These are phyloP conservation scores for Clunio marinus DNA, from an alignment of 2,888 invertebrate genomes.

Conservation along the genomic window DNA sequence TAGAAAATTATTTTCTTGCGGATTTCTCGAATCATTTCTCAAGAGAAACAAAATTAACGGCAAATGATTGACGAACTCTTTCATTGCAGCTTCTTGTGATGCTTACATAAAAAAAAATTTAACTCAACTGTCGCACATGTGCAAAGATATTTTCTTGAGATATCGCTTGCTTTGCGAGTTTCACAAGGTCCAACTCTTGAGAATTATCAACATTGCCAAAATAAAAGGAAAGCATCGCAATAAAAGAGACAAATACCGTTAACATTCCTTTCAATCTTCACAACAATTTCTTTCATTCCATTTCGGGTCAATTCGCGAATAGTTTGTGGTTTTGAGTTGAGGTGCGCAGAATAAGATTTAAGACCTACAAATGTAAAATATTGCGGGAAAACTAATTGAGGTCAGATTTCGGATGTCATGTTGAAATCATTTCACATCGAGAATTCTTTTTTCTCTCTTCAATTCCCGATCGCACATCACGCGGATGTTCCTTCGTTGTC, in stretches of 20 bases:
- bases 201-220: not conserved
- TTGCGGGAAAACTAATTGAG: slow-evolving; percentile 38
- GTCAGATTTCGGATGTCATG: slow-evolving; percentile 30
- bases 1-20: too few relatives aligned
- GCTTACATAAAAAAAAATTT: too few relatives aligned
- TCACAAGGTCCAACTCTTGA: not conserved
- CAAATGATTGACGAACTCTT: too few relatives aligned
- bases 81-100: too few relatives aligned
- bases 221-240: not conserved
- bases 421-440: not conserved
- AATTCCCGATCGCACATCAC: not conserved
- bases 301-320: slow-evolving; percentile 32
- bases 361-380: slow-evolving; percentile 1
- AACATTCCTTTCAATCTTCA: slow-evolving; percentile 19
- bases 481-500: too few relatives aligned
- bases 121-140: too few relatives aligned
- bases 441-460: too few relatives aligned
- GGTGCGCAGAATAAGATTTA: slow-evolving; percentile 11
- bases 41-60: too few relatives aligned
- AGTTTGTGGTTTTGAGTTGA: slow-evolving; percentile 9
- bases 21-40: too few relatives aligned
- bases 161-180: not conserved
- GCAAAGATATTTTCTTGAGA: not conserved
- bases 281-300: slow-evolving; percentile 37
- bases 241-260: slow-evolving; percentile 22